Conservation (phyloP, 2,888 invertebrate genomes). For the Dryocosmus kuriphilus region DNA sequence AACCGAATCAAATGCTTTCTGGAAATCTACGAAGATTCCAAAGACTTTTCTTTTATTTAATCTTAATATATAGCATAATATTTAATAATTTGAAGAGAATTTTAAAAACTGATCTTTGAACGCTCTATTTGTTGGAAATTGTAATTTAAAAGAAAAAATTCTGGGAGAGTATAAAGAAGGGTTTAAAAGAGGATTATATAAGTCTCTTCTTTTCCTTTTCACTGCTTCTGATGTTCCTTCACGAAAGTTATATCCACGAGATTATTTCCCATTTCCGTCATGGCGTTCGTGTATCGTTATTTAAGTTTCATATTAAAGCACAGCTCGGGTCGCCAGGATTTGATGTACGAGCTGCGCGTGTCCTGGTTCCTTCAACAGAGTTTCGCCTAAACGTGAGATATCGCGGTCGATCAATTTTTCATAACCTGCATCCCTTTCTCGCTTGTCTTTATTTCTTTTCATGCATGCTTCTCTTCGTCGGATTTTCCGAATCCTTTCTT, state of each 20-base stretch:
- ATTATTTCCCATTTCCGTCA: constrained; percentile 75
- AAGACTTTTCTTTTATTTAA: too few species aligned
- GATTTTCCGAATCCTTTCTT: not conserved
- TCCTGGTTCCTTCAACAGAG: constrained; percentile 70
- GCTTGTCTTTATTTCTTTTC: constrained; percentile 33
- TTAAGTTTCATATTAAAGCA: constrained; percentile 77
- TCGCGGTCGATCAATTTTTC: constrained; percentile 72
- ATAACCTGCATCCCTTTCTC: constrained; percentile 60
- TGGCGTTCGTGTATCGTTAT: constrained; percentile 75
- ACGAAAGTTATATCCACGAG: constrained; percentile 67
- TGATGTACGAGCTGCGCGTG: constrained; percentile 77
- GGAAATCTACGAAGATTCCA: too few species aligned
- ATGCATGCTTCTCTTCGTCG: constrained; percentile 3
- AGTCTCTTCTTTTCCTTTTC: constrained; percentile 22
- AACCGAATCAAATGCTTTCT: too few species aligned
- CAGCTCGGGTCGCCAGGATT: constrained; percentile 65
- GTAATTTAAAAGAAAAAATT: not conserved
- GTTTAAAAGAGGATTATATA: constrained; percentile 17
- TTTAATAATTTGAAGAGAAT: not conserved
- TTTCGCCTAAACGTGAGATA: constrained; percentile 75
- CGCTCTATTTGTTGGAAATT: not conserved
- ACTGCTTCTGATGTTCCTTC: constrained; percentile 12
- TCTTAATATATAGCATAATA: too few species aligned
- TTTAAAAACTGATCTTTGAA: not conserved
- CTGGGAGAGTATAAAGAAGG: not conserved